Base-by-base conservation (phyloP, 2,888 invertebrate genomes). In the Drosophila falleni region DNA sequence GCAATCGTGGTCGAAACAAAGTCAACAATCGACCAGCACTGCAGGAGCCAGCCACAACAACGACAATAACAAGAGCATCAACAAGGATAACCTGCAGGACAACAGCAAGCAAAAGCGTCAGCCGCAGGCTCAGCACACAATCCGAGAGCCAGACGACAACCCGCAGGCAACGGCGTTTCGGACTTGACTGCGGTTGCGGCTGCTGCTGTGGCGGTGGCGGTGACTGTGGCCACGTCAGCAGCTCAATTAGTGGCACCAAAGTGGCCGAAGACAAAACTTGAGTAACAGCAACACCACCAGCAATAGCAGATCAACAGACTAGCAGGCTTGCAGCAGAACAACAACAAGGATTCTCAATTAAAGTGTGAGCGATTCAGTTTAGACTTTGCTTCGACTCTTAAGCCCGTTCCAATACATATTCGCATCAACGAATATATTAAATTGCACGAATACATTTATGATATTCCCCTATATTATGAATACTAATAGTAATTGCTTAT, bases 231-330 rank as follows among this genome's bases (percentile, higher is more conserved):
- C 60, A 64, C 46, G 70, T 71, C 71, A 71, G 78, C 69, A 70
- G 78, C 78, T 89, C 90, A 89, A 86, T 86, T 89, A 87, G 89
- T 76, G 89, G 71, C 55, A 87, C 86, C 59, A 80, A 86, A 87
- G 89, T 86, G 82, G 82, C 86, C 15, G 86, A 86, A 73, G 86
- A 86, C 67, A 86, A 86, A 69, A 86, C 86, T 74, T 86, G 86
- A 86, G 64, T 50, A 31, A 6, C 33, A 49, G 19, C 35, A 46
- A 31, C 31, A 35, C 11, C 6, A 46, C 16, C 29, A 29, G 11
- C 33, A 41, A 39, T 26, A 33, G 31, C 66, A 53, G 59, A 70
- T 19, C 47, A 35, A 13, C 31, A 51, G 29, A 23, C n/a, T 13
- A 35, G 13, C 13, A 35, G 35, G 13, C 35, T 3, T 26, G 26